A percentile compares a stretch with the other conserved stretches of the same genome.
phyloP scores from a whole-genome alignment of 2,797 vertebrate species.

The Choloepus didactylus region DNA sequence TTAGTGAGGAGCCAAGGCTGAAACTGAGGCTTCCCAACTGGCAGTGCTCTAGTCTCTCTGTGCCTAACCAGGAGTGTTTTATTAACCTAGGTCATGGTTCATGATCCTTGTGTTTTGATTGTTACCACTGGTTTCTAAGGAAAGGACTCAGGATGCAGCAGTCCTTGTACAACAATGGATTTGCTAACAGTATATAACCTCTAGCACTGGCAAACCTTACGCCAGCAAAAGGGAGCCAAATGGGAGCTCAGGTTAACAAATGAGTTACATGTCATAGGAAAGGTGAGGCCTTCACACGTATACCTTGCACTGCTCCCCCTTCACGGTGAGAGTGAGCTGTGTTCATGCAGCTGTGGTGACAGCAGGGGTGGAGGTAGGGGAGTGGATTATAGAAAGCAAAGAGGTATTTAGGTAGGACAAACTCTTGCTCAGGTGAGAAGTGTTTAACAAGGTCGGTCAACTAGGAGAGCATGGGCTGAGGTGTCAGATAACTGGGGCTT shows the following conservation, averaged over 20 bases:
- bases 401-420: neutral
- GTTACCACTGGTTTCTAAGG: conserved; percentile 13
- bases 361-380: no score
- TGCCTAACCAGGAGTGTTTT: neutral
- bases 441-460: neutral
- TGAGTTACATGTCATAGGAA: neutral
- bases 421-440: neutral
- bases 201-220: neutral
- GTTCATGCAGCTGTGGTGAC: neutral
- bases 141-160: neutral
- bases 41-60: neutral
- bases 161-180: neutral
- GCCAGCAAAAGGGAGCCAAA: neutral
- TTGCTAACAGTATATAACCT: neutral
- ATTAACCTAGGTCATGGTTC: neutral
- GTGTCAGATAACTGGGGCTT: neutral
- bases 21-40: neutral
- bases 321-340: neutral
- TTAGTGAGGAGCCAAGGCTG: neutral
- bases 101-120: neutral
- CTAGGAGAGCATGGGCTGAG: neutral
- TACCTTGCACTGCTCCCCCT: neutral
- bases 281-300: neutral
- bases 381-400: neutral
- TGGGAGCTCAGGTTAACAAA: neutral